These are phyloP conservation scores for Danio albolineatus DNA, from an alignment of 2,797 vertebrate species.

Conservation along the genomic window DNA sequence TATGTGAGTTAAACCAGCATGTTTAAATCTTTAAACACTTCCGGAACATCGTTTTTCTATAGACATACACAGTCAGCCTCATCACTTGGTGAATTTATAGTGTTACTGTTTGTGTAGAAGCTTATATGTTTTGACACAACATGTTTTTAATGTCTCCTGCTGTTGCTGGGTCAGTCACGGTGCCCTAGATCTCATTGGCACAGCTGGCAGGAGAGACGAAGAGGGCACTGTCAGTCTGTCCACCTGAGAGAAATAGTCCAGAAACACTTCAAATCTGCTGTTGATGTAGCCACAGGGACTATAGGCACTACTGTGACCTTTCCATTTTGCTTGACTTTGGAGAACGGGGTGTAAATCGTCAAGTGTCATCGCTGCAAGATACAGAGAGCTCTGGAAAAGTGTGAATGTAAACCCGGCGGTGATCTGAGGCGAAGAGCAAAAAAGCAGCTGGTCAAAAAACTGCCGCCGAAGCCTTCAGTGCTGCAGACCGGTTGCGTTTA, in stretches of 20 bases:
- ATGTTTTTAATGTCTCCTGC: neutral
- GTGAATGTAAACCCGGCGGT: neutral
- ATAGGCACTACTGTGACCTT: slow-evolving; percentile 10
- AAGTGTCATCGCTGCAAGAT: slow-evolving; percentile 3
- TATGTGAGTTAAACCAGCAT: neutral
- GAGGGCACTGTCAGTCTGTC: slow-evolving; percentile 5
- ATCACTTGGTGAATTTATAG: neutral
- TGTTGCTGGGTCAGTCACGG: neutral
- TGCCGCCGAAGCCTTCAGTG: neutral
- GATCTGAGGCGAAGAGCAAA: neutral
- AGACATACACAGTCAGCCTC: neutral
- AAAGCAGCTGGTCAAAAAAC: neutral
- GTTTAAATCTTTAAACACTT: neutral
- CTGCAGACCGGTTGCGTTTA: neutral
- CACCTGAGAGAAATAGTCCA: slow-evolving; percentile 31
- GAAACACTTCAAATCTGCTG: neutral
- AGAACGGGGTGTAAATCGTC: slow-evolving; percentile 1
- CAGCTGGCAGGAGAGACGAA: slow-evolving; percentile 8
- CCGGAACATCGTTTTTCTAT: neutral
- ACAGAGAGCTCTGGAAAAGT: neutral
- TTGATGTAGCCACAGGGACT: slow-evolving; percentile 1
- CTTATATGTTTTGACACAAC: slow-evolving; percentile 1
- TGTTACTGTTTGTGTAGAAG: neutral
- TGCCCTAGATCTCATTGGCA: slow-evolving; percentile 28
- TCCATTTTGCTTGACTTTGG: slow-evolving; percentile 21